A percentile compares a stretch with the other conserved stretches of the same genome.
These are phyloP conservation scores for Pampus argenteus DNA, from an alignment of 2,797 vertebrate species.

Conservation along the genomic window DNA sequence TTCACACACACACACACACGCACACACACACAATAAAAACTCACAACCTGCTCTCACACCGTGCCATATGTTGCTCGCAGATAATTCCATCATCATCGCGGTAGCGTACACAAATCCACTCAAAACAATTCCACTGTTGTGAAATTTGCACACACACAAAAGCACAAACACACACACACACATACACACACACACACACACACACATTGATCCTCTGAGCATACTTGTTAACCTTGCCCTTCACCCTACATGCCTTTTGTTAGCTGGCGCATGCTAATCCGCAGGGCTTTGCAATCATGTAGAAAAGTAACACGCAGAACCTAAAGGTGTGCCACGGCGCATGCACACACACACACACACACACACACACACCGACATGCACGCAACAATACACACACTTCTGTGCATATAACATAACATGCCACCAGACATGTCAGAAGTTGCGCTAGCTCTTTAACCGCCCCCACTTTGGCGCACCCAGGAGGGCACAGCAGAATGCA, in stretches of 20 bases:
- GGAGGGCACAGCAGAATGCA: constrained; percentile 68
- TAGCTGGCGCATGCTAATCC: constrained; percentile 52
- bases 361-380: background rate
- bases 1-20: constrained; percentile 7
- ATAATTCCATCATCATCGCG: constrained; percentile 57
- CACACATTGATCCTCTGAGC: constrained; percentile 49
- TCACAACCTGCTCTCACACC: constrained; percentile 31
- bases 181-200: constrained; percentile 8
- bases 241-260: constrained; percentile 16
- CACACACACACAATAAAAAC: background rate
- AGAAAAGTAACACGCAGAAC: constrained; percentile 36
- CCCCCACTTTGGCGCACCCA: constrained; percentile 62
- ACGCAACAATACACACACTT: constrained; percentile 20
- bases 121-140: constrained; percentile 55
- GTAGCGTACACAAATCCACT: constrained; percentile 54
- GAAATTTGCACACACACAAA: constrained; percentile 29
- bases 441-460: constrained; percentile 64
- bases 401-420: constrained; percentile 59
- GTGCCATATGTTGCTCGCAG: constrained; percentile 38
- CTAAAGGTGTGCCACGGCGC: constrained; percentile 25
- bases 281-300: constrained; percentile 56
- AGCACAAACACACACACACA: constrained; percentile 5
- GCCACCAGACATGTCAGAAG: constrained; percentile 60
- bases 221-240: constrained; percentile 50
- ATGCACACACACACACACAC: constrained; percentile 10